These are phyloP conservation scores for Mnemiopsis leidyi DNA, from an alignment of 37 sponge, comb jelly and placozoan genomes.

Conservation along the genomic window DNA sequence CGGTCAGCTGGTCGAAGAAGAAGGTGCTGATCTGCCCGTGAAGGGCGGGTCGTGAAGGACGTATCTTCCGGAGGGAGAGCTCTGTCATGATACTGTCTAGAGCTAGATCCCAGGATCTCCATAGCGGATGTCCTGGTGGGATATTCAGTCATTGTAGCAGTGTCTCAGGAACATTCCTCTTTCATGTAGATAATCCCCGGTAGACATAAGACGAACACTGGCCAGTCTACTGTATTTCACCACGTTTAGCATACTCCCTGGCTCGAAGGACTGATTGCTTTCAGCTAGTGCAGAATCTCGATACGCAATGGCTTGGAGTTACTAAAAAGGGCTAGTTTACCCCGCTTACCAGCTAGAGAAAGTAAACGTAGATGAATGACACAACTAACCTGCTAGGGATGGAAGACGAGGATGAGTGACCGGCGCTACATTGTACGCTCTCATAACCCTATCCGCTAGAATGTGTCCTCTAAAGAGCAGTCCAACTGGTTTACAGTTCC, in stretches of 20 bases:
- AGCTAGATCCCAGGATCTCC: constrained; percentile 95
- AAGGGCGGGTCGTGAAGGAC: constrained; percentile 2
- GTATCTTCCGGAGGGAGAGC: constrained; percentile 67
- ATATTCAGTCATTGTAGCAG: background rate
- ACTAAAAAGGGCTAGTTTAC: too few species aligned
- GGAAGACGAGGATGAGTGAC: constrained; percentile 83
- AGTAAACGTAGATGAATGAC: too few species aligned
- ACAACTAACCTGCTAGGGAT: constrained; percentile 32
- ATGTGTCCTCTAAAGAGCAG: constrained; percentile 93
- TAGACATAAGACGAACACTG: too few species aligned
- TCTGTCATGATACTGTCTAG: constrained; percentile 85
- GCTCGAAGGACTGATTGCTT: too few species aligned
- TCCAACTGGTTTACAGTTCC: constrained; percentile 94
- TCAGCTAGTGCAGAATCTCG: too few species aligned
- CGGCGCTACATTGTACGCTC: constrained; percentile 86
- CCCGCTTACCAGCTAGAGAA: too few species aligned
- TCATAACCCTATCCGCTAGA: constrained; percentile 91
- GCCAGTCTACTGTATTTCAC: too few species aligned
- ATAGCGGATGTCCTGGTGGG: background rate
- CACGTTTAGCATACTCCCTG: too few species aligned
- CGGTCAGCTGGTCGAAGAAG: constrained; percentile 90
- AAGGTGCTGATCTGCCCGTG: constrained; percentile 81
- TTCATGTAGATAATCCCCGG: too few species aligned
- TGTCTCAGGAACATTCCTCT: too few species aligned
- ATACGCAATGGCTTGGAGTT: too few species aligned